A percentile compares a stretch with the other conserved stretches of the same genome.
These are phyloP conservation scores for Orientallactaga bullata DNA, from an alignment of 2,113 vertebrate genomes.

Conservation along the genomic window DNA sequence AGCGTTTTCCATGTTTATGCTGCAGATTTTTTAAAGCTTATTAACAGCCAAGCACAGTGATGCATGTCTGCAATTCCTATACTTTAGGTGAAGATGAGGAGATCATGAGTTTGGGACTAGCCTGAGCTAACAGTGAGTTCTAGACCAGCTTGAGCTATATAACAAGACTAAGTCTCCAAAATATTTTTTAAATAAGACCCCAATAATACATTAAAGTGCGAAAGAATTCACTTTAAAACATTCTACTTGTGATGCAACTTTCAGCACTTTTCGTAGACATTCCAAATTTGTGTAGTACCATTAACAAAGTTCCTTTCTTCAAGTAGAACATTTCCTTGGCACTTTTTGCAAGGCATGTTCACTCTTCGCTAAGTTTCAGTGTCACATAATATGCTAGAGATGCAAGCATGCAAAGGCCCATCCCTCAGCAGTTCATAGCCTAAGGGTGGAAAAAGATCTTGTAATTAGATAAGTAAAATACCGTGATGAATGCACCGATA, in stretches of 20 bases:
- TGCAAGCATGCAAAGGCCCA: not conserved
- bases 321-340: not conserved
- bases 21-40: not conserved
- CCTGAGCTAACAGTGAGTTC: not conserved
- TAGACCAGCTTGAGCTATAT: not conserved
- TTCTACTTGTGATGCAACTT: not conserved
- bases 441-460: not conserved
- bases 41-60: not conserved
- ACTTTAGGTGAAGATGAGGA: not conserved
- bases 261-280: slow-evolving; percentile 20
- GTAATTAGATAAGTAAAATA: not conserved
- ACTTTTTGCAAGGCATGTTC: not conserved
- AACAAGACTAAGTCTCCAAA: too few relatives aligned
- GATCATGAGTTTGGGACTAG: not conserved
- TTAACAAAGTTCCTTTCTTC: not conserved
- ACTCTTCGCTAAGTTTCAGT: slow-evolving; percentile 24
- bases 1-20: not conserved
- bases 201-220: not conserved
- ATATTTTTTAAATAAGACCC: not conserved
- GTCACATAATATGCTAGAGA: slow-evolving; percentile 19
- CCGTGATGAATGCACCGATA: not conserved
- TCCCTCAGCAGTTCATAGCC: not conserved
- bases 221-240: slow-evolving; percentile 9
- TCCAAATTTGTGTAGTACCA: not conserved
- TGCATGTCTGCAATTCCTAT: not conserved